phyloP scores from a whole-genome alignment of 2,113 vertebrate genomes.

The Lichenostomus cassidix region DNA sequence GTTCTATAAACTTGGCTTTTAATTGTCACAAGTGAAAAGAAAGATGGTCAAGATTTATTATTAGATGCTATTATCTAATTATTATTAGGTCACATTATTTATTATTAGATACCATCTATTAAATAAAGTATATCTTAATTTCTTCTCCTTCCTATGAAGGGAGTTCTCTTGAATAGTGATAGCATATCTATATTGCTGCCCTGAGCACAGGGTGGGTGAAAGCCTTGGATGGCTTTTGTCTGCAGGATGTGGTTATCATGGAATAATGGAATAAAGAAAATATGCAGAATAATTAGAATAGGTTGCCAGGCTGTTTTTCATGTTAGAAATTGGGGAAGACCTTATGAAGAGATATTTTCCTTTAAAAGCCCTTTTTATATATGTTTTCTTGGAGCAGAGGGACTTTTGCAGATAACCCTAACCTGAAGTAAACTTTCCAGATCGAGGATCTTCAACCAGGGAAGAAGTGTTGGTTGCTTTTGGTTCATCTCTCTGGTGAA shows the following conservation, averaged over 20 bases:
- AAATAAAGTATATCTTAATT: not conserved
- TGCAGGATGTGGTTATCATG: not conserved
- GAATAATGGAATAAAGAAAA: not conserved
- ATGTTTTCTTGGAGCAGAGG: not conserved
- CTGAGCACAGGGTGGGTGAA: not conserved
- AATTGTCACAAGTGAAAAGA: not conserved
- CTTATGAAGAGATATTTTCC: not conserved
- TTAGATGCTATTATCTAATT: not conserved
- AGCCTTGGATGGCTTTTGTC: not conserved
- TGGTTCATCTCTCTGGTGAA: not conserved
- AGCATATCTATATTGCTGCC: not conserved
- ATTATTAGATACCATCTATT: not conserved
- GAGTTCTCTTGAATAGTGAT: not conserved
- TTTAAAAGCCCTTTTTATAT: not conserved
- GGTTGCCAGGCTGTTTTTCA: not conserved
- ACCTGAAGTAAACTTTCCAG: not conserved
- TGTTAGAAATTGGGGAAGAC: not conserved
- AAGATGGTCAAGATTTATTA: not conserved
- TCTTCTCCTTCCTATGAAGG: not conserved
- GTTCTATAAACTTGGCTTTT: not conserved
- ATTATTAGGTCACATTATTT: not conserved
- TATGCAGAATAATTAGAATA: not conserved
- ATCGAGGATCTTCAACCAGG: not conserved
- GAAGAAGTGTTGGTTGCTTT: not conserved
- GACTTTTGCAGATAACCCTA: not conserved